Base-by-base conservation (phyloP, 1,140 invertebrate species). In the Philotrypesis tridentata region DNA sequence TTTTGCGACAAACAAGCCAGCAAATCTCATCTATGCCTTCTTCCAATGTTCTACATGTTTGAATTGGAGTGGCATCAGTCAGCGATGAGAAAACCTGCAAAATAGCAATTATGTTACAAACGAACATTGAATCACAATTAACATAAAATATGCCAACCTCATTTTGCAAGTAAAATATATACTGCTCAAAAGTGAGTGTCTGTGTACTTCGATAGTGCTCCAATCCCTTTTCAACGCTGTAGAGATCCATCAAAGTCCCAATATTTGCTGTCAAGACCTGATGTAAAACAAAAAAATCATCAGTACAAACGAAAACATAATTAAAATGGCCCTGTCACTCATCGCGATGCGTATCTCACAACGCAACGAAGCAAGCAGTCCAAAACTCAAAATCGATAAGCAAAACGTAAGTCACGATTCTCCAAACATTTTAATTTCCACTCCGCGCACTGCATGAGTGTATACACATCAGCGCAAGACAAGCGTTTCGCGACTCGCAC, bases 191-290 rank as follows among this genome's bases (percentile, higher is more conserved):
- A 84, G 93, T 95, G 63, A 97, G 89, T 75, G 92, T 93, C 80
- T 92, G 89, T 0, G 95, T 94, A 61, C 95, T 95, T 75, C 94
- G 92, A 88, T 93, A 96, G 89, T 96, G 95, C 84, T 96, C 95
- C 81, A 96, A 89, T 2, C 95, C 95, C 88, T 95, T 95, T 89
- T 96, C 96, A 33, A 96, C 94, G 5, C 95, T 95, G 86, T 96
- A 95, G 61, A 96, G 90, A 89, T 95, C 95, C 68, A 96, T 90
- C 43, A 95, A 89, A 12, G 94, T 95, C 25, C 95, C 95, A 68
- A 96, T 93, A 87, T 95, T 96, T 3, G 95, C 94, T 43, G 95
- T 96, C 55, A 96, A 88, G 14, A 96, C 95, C 95, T 96, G 88
- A 48, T 91, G 9, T 37, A 37, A 91, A 85, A n/a, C n/a, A n/a